Evolutionary conservation across 2,888 invertebrate genomes (phyloP).

Genomic region (Cheilosia vulpina): DNA sequence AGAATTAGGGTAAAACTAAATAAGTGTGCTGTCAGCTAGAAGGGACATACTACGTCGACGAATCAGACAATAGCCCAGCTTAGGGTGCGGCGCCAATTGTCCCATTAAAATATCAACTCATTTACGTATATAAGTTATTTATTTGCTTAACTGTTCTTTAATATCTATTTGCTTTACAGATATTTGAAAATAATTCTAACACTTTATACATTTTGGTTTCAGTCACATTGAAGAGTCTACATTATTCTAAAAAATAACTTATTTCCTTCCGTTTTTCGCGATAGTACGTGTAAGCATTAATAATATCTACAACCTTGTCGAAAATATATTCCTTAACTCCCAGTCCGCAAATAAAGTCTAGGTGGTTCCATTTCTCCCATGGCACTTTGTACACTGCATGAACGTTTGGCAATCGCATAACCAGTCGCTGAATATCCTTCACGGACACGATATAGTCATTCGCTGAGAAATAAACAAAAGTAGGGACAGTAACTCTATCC

Average conservation of each 20-base stretch:
- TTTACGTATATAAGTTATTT: neutral
- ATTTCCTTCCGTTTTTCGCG: slow-evolving; percentile 55
- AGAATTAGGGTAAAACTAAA: no score
- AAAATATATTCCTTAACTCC: slow-evolving; percentile 81
- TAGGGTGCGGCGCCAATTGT: no score
- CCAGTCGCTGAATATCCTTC: slow-evolving; percentile 80
- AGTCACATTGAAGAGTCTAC: slow-evolving; percentile 41
- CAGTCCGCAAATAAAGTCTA: slow-evolving; percentile 82
- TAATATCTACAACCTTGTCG: slow-evolving; percentile 80
- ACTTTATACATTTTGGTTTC: slow-evolving; percentile 41
- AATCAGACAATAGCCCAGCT: no score
- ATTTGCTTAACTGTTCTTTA: neutral
- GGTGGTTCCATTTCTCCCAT: slow-evolving; percentile 82
- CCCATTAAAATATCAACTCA: no score
- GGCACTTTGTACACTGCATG: slow-evolving; percentile 81
- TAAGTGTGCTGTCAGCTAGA: no score
- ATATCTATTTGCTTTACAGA: neutral
- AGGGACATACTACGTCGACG: no score
- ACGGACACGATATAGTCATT: slow-evolving; percentile 82
- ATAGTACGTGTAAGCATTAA: slow-evolving; percentile 80
- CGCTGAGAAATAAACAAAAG: slow-evolving; percentile 81
- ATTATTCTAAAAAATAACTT: slow-evolving; percentile 37
- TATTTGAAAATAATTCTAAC: neutral
- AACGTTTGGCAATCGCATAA: slow-evolving; percentile 79
- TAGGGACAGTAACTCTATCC: slow-evolving; percentile 80